Conservation (phyloP, 1,140 invertebrate genomes). For the Drosophila paulistorum region DNA sequence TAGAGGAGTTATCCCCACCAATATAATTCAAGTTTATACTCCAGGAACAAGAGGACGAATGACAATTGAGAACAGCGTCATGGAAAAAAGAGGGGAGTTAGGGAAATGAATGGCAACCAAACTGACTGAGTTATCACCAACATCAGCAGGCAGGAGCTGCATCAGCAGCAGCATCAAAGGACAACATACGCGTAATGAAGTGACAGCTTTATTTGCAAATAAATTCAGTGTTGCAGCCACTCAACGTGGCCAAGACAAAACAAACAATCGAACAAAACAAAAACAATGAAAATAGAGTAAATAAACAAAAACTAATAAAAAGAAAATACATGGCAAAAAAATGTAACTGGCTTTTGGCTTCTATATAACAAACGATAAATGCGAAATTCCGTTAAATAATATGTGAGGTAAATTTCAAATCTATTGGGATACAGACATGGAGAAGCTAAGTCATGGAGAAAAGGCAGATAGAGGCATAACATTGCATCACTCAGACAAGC, state of each 20-base stretch:
- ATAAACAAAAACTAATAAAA: conserved; percentile 37
- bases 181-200: conserved; percentile 72
- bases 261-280: conserved; percentile 27
- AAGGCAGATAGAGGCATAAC: conserved; percentile 7
- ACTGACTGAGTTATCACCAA: conserved; percentile 64
- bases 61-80: conserved; percentile 2
- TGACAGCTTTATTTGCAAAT: conserved; percentile 81
- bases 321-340: conserved; percentile 31
- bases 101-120: background rate
- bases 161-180: conserved; percentile 28
- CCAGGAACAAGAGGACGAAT: background rate
- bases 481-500: conserved; percentile 52
- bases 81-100: no score
- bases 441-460: background rate
- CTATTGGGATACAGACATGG: conserved; percentile 29
- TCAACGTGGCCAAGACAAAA: conserved; percentile 53
- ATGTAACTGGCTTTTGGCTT: conserved; percentile 56
- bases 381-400: background rate
- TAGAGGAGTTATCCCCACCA: conserved; percentile 33
- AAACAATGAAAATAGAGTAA: conserved; percentile 34
- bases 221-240: conserved; percentile 73
- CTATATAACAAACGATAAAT: conserved; percentile 11
- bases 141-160: background rate
- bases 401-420: conserved; percentile 57
- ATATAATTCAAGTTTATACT: conserved; percentile 74